phyloP scores from a whole-genome alignment of 2,797 vertebrate genomes.

The Rhynchotus rufescens region DNA sequence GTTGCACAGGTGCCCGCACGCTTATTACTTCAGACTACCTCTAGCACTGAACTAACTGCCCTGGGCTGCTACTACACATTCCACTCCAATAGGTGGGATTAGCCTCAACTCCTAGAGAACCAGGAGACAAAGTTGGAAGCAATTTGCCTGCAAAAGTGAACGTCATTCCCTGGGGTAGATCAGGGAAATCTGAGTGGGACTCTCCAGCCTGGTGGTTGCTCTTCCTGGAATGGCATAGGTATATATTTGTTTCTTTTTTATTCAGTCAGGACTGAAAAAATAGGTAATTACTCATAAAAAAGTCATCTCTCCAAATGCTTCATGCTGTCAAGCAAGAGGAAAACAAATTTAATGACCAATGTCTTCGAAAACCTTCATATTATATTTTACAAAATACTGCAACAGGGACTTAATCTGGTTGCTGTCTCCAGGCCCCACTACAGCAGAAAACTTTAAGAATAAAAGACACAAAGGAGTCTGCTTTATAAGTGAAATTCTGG shows the following conservation, averaged over 20 bases:
- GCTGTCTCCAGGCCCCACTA: not conserved
- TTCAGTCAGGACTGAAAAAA: not conserved
- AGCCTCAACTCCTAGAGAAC: not conserved
- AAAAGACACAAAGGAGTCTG: not conserved
- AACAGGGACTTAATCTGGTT: not conserved
- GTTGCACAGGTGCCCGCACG: not conserved
- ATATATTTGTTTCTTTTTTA: not conserved
- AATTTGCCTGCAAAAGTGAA: not conserved
- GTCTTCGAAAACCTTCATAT: not conserved
- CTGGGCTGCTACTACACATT: not conserved
- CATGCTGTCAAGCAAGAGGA: not conserved
- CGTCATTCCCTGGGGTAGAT: not conserved
- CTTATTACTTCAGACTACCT: not conserved
- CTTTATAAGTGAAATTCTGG: not conserved
- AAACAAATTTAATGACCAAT: not conserved
- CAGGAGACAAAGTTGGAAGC: not conserved
- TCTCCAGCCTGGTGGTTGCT: not conserved
- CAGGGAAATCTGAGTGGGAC: not conserved
- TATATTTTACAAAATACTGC: not conserved
- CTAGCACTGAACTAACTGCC: not conserved
- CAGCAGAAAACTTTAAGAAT: not conserved
- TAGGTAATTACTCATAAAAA: not conserved
- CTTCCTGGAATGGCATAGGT: not conserved
- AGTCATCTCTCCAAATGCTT: not conserved
- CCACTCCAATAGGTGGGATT: not conserved